Base-by-base conservation (phyloP, 2,113 vertebrate species). In the Elanoides forficatus region DNA sequence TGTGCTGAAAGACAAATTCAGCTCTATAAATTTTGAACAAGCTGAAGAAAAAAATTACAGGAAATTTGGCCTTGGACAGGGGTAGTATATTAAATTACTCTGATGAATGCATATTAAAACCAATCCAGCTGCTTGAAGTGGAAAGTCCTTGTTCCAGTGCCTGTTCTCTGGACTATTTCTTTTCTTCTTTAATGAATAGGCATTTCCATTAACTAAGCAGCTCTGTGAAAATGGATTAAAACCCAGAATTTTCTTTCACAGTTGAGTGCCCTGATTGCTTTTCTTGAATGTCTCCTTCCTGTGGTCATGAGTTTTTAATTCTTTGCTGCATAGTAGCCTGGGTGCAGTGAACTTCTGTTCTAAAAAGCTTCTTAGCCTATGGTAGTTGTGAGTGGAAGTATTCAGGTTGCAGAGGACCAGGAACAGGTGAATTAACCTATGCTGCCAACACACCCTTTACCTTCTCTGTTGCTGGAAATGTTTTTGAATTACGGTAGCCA, bases 341-440 rank as follows among this genome's bases (percentile, higher is more conserved):
- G 40, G 16, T 93, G 38, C 13, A 16, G 38, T 23, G 50, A 52
- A 16, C 43, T 9, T 58, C 10, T 5, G 0, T 27, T 82, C 65
- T 29, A 3, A 30, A 5, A 6, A 26, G 38, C 6, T 38, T 58
- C 5, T 23, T 43, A 30, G 45, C 55, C 27, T 14, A 0, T 19
- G 25, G 21, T 73, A 45, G 12, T 15, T 40, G 81, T 21, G 29
- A 55, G 18, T 50, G 43, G 50, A 43, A 63, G 8, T 9, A 34
- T 26, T 67, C 1, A 2, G 6, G 3, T 43, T 53, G 73, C 66
- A 86, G 58, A 66, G 21, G n/a, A 47, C 8, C 56, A 68, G 48
- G 19, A 72, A 7, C n/a, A 55, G 52, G 32, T 8, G 3, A 60
- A 9, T 74, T 65, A 71, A 42, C 15, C 19, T 21, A 2, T 0